Percentiles rank a stretch among this genome's conserved stretches.
phyloP scores from a whole-genome alignment of 2,113 vertebrate species.

The Mesoclemmys tuberculata region DNA sequence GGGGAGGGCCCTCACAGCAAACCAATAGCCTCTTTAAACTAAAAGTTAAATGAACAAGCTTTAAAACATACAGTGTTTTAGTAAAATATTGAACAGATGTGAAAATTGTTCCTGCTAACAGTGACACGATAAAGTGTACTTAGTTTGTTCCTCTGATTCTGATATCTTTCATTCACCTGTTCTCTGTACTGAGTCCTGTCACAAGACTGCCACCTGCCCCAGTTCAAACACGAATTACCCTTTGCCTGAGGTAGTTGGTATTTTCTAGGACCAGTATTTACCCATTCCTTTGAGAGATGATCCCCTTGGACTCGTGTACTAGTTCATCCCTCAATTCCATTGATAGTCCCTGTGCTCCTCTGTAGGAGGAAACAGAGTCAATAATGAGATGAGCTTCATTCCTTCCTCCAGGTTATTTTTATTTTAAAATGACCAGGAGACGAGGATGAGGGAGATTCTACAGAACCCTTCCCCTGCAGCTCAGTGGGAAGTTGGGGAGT shows the following conservation, averaged over 20 bases:
- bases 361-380: not conserved
- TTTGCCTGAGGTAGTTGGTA: accelerated
- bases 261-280: not conserved
- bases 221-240: not conserved
- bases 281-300: not conserved
- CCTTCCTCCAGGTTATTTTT: not conserved
- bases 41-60: not conserved
- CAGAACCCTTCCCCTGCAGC: not conserved
- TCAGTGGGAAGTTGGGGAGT: not conserved
- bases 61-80: not conserved
- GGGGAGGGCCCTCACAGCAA: not conserved
- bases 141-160: not conserved
- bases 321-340: not conserved
- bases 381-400: not conserved
- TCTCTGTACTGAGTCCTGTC: not conserved
- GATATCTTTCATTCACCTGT: accelerated
- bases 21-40: not conserved
- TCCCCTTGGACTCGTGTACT: not conserved
- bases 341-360: accelerated
- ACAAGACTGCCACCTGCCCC: not conserved
- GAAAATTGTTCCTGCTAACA: not conserved
- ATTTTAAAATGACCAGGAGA: not conserved
- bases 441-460: not conserved
- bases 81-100: accelerated
- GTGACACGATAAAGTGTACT: accelerated